Evolutionary conservation across 2,888 invertebrate genomes (phyloP).

Genomic region (Hydriomena furcata): DNA sequence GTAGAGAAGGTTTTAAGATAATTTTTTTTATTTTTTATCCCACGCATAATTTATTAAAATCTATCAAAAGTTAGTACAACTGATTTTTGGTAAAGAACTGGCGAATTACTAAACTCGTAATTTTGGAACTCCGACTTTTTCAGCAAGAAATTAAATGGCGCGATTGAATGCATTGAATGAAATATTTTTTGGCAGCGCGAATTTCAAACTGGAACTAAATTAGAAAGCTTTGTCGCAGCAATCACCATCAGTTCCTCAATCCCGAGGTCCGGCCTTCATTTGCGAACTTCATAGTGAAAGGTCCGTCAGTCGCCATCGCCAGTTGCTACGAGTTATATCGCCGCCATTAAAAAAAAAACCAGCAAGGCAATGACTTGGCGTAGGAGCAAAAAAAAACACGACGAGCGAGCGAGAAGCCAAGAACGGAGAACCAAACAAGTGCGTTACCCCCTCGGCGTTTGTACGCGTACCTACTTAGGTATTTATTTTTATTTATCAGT

Average conservation of each 20-base stretch:
- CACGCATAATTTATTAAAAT: too few relatives aligned
- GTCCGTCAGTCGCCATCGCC: slow-evolving; percentile 45
- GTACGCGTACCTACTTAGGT: slow-evolving; percentile 44
- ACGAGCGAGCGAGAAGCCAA: slow-evolving; percentile 58
- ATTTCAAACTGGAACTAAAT: slow-evolving; percentile 11
- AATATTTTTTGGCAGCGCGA: too few relatives aligned
- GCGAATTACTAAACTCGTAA: too few relatives aligned
- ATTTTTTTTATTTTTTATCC: too few relatives aligned
- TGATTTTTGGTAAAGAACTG: too few relatives aligned
- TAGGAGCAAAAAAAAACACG: slow-evolving; percentile 60
- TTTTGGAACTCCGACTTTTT: too few relatives aligned
- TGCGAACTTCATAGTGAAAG: slow-evolving; percentile 60
- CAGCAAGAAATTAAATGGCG: too few relatives aligned
- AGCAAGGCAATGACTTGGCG: slow-evolving; percentile 73
- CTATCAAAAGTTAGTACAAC: too few relatives aligned
- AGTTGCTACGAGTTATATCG: slow-evolving; percentile 57
- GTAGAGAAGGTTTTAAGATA: too few relatives aligned
- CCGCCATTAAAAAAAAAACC: slow-evolving; percentile 67
- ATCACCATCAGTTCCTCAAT: slow-evolving; percentile 10
- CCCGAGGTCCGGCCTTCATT: slow-evolving; percentile 23
- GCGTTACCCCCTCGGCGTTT: slow-evolving; percentile 81
- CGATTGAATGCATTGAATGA: too few relatives aligned
- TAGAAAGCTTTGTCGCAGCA: slow-evolving; percentile 24
- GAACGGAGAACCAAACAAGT: slow-evolving; percentile 68
- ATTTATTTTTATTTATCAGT: slow-evolving; percentile 67